Base-by-base conservation (phyloP, 64 coral and sea anemone species). In the Stichodactyla helianthus region DNA sequence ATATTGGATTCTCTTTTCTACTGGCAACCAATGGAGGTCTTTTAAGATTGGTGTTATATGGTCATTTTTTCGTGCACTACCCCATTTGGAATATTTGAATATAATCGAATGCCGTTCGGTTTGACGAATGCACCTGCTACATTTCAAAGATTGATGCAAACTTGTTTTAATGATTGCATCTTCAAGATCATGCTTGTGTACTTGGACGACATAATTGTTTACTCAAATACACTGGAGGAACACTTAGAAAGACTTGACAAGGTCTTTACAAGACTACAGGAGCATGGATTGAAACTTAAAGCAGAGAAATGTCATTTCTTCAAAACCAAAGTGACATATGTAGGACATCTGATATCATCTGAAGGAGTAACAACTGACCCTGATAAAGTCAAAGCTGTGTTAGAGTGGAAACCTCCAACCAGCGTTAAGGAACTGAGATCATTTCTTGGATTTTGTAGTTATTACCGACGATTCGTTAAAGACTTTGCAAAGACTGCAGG, bases 271-370 rank as follows among this genome's bases (percentile, higher is more conserved):
- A 94, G 84, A 23, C 83, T 89, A 14, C 17, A 20, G 27, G 16
- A 85, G 18, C 86, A 93, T 88, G 68, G 91, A 5, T 17, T 93
- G 19, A 93, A 94, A 44, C 77, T 90, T 20, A 79, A 92, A 13
- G 77, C 86, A 5, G 28, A 78, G 5, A 95, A 92, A 28, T 95
- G 94, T 35, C 87, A 90, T 35, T 77, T 90, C 44, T 89, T 92
- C 79, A n/a, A 7, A 1, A 14, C n/a, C 0, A 22, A 26, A 4
- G 90, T 92, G 0, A 64, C 28, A 1, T 96, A 92, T 84, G 59
- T 92, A 0, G 90, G 88, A 1, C 87, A 96, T 16, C 44, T 92
- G 0, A 79, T 92, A 6, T 85, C 94, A 51, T 31, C 90, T 63
- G 87, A 89, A 4, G 60, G 78, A 10, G 77, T 92, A 0, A 13